phyloP scores from a whole-genome alignment of 2,888 invertebrate genomes.

The Eupeodes luniger region DNA sequence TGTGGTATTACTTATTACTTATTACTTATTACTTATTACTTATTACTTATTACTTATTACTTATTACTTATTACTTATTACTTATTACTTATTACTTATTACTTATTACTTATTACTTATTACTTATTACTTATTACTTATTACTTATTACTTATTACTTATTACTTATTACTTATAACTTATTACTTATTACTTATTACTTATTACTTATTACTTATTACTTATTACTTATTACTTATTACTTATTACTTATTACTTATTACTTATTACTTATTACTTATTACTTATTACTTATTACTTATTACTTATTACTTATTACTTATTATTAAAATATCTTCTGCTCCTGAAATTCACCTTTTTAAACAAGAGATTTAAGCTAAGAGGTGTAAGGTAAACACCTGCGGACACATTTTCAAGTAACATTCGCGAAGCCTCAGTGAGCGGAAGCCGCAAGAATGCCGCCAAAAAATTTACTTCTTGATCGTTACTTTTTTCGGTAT shows the following conservation, averaged over 20 bases:
- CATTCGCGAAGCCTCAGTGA: conserved; percentile 43
- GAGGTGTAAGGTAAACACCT: conserved; percentile 76
- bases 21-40: neutral
- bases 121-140: neutral
- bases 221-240: neutral
- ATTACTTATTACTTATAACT: neutral
- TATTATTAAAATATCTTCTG: neutral
- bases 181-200: neutral
- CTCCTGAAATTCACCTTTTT: conserved; percentile 1
- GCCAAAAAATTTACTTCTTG: conserved; percentile 64
- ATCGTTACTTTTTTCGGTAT: conserved; percentile 68
- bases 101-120: neutral
- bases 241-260: neutral
- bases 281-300: neutral
- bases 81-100: neutral
- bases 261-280: neutral
- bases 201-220: neutral
- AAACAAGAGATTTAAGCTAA: conserved; percentile 55
- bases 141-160: neutral
- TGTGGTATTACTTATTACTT: neutral
- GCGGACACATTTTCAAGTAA: conserved; percentile 65
- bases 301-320: neutral
- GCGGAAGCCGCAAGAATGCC: conserved; percentile 71
- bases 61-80: neutral
- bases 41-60: neutral